These are phyloP conservation scores for Apogon talboti DNA, from an alignment of 2,797 vertebrate genomes.

Conservation along the genomic window DNA sequence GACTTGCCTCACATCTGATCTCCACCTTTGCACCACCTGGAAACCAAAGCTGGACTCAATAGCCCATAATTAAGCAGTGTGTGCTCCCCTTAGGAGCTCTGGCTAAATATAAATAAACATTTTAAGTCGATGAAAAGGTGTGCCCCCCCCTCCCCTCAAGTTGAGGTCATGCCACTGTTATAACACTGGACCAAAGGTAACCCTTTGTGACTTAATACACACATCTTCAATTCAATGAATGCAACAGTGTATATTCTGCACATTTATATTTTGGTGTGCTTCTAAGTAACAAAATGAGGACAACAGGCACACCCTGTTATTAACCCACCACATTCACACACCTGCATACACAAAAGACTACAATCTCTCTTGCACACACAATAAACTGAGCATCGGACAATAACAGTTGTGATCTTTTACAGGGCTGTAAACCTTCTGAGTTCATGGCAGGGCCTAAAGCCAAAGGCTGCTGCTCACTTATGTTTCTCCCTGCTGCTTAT, in stretches of 20 bases:
- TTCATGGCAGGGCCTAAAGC: background rate
- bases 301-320: slow-evolving; percentile 31
- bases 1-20: slow-evolving; percentile 37
- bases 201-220: no score
- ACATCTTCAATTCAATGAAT: background rate
- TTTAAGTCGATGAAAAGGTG: slow-evolving; percentile 11
- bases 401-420: slow-evolving; percentile 31
- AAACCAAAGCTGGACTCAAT: slow-evolving; percentile 46
- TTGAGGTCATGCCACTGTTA: background rate
- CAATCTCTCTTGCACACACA: slow-evolving; percentile 11
- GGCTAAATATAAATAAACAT: slow-evolving; percentile 5
- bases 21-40: slow-evolving; percentile 48
- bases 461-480: slow-evolving; percentile 8
- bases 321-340: slow-evolving; percentile 10
- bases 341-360: background rate
- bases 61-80: slow-evolving; percentile 54
- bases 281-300: slow-evolving; percentile 10
- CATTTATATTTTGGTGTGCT: slow-evolving; percentile 1
- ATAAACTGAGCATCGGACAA: slow-evolving; percentile 12
- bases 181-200: background rate
- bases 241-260: background rate
- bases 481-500: slow-evolving; percentile 7
- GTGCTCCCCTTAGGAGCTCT: background rate
- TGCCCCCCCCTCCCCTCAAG: background rate
- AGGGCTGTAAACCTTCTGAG: slow-evolving; percentile 29